Evolutionary conservation across 2,888 invertebrate genomes (phyloP), one percentile per base, ranked within the genome.

Genomic region (Halictus quadricinctus): DNA sequence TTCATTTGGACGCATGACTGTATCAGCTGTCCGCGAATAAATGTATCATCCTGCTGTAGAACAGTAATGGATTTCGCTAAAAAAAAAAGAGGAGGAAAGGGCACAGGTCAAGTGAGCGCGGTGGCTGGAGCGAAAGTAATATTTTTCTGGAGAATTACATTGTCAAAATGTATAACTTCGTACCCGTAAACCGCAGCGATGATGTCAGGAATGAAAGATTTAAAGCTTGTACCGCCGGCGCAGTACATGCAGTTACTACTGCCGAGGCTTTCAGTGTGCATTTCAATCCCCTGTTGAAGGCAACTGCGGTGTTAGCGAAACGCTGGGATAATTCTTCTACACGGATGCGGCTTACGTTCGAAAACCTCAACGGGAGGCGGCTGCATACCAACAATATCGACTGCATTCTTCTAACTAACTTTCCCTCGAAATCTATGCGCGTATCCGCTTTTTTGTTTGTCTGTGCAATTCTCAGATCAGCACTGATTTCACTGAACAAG

Each of bases 231-330:
- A 15, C 18, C 36, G 36, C 0, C 64, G 64, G 64, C 36, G 66
- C 36, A 18, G 36, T 66, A 36, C 66, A 66, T 36, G 29, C 36
- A 36, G 29, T 66, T 36, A 18, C 66, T 36, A 66, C 66, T 66
- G 36, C 29, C 36, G 18, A 18, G 29, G 36, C 36, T 66, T 66
- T 66, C 66, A 18, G 8, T 29, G 36, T 66, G 36, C 25, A 66
- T 66, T 66, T 66, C 66, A 66, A 66, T 66, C 66, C 66, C 36
- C 25, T 7, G 60, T 13, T 66, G 66, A 66, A 66, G 36, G 36
- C 29, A 66, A 66, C 66, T 66, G 66, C 66, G 36, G 36, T 36
- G 66, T 36, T 66, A 66, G 66, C 66, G 66, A 66, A 66, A 66
- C 66, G 66, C 18, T 18, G 36, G 66, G 66, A 66, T 66, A 66